Evolutionary conservation across 2,113 vertebrate species (phyloP).

Genomic region (Psittacara wagleri): DNA sequence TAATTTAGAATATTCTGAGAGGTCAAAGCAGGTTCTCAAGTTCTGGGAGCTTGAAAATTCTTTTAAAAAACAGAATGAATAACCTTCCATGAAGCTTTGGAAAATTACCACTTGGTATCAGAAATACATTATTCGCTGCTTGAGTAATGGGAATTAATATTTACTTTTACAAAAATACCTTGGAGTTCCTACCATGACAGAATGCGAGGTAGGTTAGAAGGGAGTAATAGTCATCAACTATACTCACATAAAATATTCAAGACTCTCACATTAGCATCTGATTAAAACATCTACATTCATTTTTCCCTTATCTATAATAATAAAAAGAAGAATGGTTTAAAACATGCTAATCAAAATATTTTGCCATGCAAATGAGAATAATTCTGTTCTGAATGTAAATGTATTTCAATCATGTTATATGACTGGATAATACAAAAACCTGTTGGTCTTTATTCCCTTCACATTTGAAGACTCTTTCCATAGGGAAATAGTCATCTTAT

Average conservation of each 20-base stretch:
- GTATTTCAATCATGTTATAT: background rate
- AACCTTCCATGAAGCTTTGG: background rate
- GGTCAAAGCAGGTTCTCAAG: background rate
- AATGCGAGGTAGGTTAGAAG: background rate
- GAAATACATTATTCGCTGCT: background rate
- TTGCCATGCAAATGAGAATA: background rate
- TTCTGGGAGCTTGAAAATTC: background rate
- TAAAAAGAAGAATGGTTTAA: background rate
- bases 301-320: background rate
- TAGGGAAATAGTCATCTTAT: background rate
- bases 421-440: background rate
- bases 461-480: background rate
- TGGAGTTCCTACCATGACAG: background rate
- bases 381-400: background rate
- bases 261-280: background rate
- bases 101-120: background rate
- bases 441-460: background rate
- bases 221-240: background rate
- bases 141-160: background rate
- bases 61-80: background rate
- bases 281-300: background rate
- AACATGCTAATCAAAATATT: background rate
- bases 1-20: background rate
- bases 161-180: background rate
- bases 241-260: background rate